Percentiles rank a stretch among this genome's conserved stretches.
These are phyloP conservation scores for Perccottus glenii DNA, from an alignment of 2,113 vertebrate genomes.

Conservation along the genomic window DNA sequence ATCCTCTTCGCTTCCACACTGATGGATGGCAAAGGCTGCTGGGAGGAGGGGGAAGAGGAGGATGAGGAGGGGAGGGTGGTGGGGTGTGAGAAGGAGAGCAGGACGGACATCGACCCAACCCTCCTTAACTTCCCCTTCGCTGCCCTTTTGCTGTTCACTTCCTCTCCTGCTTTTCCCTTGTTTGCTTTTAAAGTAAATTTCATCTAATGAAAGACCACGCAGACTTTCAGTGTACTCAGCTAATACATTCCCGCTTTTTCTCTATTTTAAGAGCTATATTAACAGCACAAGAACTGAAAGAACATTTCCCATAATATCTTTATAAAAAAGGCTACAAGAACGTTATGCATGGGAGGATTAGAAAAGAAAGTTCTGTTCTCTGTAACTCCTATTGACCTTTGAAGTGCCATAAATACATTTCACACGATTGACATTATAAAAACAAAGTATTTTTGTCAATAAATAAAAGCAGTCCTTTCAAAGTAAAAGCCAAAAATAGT, in stretches of 20 bases:
- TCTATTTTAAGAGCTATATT: conserved; percentile 6
- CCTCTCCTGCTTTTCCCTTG: conserved; percentile 16
- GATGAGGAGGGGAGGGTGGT: conserved; percentile 29
- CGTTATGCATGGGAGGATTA: neutral
- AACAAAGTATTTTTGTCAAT: too few relatives aligned
- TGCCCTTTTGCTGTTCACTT: neutral
- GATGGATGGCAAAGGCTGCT: conserved; percentile 74
- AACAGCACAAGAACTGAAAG: conserved; percentile 2
- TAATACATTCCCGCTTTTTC: neutral
- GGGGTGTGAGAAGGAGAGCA: conserved; percentile 24
- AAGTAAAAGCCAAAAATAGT: too few relatives aligned
- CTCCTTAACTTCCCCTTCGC: neutral
- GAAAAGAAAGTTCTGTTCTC: neutral
- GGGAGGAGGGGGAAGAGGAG: conserved; percentile 52
- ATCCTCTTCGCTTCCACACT: conserved; percentile 68
- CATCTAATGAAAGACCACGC: neutral
- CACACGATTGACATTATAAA: too few relatives aligned
- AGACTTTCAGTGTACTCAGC: neutral
- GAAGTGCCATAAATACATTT: neutral
- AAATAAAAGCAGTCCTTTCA: too few relatives aligned
- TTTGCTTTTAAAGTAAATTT: conserved; percentile 11
- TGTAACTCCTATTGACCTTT: neutral
- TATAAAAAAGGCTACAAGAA: neutral
- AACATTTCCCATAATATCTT: conserved; percentile 1
- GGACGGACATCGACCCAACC: conserved; percentile 39